Evolutionary conservation across 2,797 vertebrate genomes (phyloP).

Genomic region (Tangara arthus): DNA sequence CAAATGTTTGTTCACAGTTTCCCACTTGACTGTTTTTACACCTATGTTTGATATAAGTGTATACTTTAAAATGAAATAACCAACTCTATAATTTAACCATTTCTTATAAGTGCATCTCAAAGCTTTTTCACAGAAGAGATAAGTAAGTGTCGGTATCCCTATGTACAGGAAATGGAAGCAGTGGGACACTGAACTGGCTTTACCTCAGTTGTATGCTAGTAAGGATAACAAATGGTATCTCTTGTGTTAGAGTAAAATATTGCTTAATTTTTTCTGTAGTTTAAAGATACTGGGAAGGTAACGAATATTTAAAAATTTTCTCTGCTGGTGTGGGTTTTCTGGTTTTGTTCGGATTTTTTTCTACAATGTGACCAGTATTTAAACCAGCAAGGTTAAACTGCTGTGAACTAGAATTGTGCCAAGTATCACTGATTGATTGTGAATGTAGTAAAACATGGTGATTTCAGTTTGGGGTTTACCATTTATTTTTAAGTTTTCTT

Average conservation of each 20-base stretch:
- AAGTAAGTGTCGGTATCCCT: background rate
- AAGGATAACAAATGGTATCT: background rate
- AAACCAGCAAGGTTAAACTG: background rate
- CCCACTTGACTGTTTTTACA: background rate
- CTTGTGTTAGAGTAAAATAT: background rate
- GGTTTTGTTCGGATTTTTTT: background rate
- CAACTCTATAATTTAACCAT: background rate
- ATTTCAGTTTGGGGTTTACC: background rate
- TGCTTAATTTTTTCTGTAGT: background rate
- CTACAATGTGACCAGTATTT: background rate
- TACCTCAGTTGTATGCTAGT: background rate
- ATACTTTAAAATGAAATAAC: background rate
- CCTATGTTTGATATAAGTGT: background rate
- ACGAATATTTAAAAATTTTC: background rate
- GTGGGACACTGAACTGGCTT: background rate
- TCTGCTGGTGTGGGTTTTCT: background rate
- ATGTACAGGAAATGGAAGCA: background rate
- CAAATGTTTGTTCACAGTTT: background rate
- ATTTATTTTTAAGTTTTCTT: background rate
- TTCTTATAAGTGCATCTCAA: background rate
- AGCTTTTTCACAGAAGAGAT: background rate
- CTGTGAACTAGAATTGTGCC: background rate
- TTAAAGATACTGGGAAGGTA: background rate
- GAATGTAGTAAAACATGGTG: background rate
- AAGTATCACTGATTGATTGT: background rate